Base-by-base conservation (phyloP, 1,140 invertebrate species). In the Lepidurus arcticus region DNA sequence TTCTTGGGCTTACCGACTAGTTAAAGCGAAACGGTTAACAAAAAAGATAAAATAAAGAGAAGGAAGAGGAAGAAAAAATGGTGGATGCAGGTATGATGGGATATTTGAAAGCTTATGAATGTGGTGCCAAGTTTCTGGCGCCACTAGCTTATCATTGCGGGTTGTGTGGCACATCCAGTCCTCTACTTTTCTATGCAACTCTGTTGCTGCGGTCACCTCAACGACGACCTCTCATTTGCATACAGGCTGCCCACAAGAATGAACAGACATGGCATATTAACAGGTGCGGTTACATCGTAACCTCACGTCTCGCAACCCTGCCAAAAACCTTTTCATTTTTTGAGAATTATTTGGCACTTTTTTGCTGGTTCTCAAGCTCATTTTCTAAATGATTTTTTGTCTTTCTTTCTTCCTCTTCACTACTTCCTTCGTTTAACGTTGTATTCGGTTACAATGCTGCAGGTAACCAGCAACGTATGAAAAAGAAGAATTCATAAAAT, bases 251-350 rank as follows among this genome's bases (percentile, higher is more conserved):
- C 53, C 53, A 65, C 53, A 65, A 65, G 53, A 65, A 65, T 65
- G 53, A 65, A 65, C 53, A 65, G 53, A 65, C 53, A 65, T 65
- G 53, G 53, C 53, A 65, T 65, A 65, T 65, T 65, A 65, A n/a
- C n/a, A 65, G 53, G 53, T 65, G 53, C 53, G 53, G 16, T 65
- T 65, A 65, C 34, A 34, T 65, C 21, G n/a, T 65, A 65, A 16
- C 53, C 53, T 65, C 53, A 65, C 53, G 21, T 65, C 16, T 65
- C 8, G 4, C 53, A 65, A 65, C 16, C 21, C 53, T 16, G 16
- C 53, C 7, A 65, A 65, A 65, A 16, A 7, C 9, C 53, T 65
- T 65, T 7, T 65, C 13, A 34, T 34, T 65, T 65, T 47, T 16
- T 10, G 45, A 16, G 4, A 16, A 21, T 21, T 65, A 7, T 9